These are phyloP conservation scores for Pocillopora meandrina DNA, from an alignment of 92 coral and sea anemone species.

Conservation along the genomic window DNA sequence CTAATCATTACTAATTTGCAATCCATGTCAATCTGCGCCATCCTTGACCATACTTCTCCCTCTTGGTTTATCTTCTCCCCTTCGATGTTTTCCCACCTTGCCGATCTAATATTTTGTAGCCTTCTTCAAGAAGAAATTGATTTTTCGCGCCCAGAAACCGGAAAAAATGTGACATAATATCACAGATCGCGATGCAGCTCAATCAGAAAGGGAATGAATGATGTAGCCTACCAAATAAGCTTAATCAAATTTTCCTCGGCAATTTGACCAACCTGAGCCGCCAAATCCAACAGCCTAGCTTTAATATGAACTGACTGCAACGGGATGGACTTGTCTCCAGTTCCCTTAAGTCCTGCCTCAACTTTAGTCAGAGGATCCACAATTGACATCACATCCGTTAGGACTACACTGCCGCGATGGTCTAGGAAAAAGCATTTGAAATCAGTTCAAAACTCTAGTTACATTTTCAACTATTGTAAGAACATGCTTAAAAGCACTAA, in stretches of 20 bases:
- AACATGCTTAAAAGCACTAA: neutral
- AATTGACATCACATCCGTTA: slow-evolving; percentile 80
- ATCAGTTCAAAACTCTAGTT: neutral
- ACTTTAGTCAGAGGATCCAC: slow-evolving; percentile 88
- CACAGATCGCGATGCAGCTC: too few species aligned
- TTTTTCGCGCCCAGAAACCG: neutral
- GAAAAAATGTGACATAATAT: neutral
- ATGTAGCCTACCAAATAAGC: too few species aligned
- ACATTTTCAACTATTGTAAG: neutral
- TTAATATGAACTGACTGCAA: slow-evolving; percentile 89
- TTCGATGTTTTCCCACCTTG: too few species aligned
- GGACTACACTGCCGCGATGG: slow-evolving; percentile 44
- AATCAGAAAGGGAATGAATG: too few species aligned
- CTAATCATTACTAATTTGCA: too few species aligned
- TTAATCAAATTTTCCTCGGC: neutral
- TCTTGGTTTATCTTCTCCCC: too few species aligned
- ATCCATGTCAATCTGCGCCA: too few species aligned
- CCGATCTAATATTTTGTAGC: neutral
- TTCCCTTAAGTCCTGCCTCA: slow-evolving; percentile 87
- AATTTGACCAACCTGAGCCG: slow-evolving; percentile 67
- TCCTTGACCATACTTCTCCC: too few species aligned
- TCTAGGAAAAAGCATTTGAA: slow-evolving; percentile 9
- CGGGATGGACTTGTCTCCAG: slow-evolving; percentile 85
- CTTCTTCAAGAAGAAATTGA: neutral
- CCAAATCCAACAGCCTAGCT: slow-evolving; percentile 91